These are phyloP conservation scores for Drosophila pseudoananassae DNA, from an alignment of 1,140 invertebrate species.

Conservation along the genomic window DNA sequence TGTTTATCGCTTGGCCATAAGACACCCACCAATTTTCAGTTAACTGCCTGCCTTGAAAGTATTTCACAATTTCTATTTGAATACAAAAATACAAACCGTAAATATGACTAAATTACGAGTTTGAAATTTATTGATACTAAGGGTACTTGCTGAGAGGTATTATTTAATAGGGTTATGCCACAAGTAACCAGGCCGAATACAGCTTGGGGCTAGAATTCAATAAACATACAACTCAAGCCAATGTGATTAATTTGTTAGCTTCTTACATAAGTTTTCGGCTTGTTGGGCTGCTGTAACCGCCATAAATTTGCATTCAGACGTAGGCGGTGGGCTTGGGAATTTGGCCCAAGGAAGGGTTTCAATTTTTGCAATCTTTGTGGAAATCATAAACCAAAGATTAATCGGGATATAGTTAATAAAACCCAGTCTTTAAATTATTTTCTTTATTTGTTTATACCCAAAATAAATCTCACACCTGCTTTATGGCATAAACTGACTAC, in stretches of 20 bases:
- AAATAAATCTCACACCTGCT: neutral
- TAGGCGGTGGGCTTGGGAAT: constrained; percentile 15
- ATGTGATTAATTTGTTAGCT: constrained; percentile 27
- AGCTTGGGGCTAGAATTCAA: constrained; percentile 22
- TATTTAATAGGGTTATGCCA: no score
- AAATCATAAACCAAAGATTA: neutral
- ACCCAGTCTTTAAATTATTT: no score
- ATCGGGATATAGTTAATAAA: neutral
- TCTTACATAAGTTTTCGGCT: constrained; percentile 35
- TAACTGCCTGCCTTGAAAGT: constrained; percentile 14
- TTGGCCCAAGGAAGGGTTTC: constrained; percentile 33
- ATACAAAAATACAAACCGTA: no score
- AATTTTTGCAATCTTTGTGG: constrained; percentile 10
- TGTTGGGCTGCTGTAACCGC: constrained; percentile 31
- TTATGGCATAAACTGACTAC: neutral
- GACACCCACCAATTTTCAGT: constrained; percentile 42
- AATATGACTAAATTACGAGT: neutral
- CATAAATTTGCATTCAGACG: constrained; percentile 37
- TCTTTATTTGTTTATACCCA: neutral
- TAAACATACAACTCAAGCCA: constrained; percentile 19
- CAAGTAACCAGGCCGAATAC: constrained; percentile 7
- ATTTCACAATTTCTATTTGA: no score
- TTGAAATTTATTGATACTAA: neutral
- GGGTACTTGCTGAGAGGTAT: neutral
- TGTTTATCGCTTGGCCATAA: constrained; percentile 46